phyloP scores from a whole-genome alignment of 2,797 vertebrate species.

The Coccyzus lansbergi region DNA sequence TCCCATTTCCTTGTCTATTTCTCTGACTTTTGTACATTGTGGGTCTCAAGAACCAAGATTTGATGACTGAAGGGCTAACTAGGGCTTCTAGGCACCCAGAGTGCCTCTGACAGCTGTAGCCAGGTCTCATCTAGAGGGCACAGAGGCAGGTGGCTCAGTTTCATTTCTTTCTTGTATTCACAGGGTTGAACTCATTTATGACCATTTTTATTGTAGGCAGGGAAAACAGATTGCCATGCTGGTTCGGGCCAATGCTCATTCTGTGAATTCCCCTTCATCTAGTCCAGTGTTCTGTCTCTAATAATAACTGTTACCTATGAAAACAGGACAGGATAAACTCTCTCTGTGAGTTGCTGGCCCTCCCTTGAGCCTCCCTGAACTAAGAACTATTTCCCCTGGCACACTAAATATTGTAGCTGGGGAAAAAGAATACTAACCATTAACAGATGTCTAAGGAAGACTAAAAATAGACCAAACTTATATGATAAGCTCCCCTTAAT shows the following conservation, averaged over 20 bases:
- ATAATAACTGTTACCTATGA: not conserved
- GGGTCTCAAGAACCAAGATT: not conserved
- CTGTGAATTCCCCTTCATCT: not conserved
- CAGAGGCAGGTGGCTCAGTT: not conserved
- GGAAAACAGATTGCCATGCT: not conserved
- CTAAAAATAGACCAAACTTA: not conserved
- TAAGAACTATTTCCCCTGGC: not conserved
- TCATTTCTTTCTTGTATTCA: not conserved
- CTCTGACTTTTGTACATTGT: not conserved
- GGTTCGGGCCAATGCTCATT: not conserved
- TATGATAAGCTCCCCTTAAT: not conserved
- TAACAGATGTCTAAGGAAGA: not conserved
- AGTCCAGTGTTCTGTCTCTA: not conserved
- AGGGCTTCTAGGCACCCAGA: not conserved
- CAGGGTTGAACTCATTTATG: not conserved
- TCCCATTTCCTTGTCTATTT: not conserved
- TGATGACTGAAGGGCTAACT: not conserved
- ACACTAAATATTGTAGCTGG: not conserved
- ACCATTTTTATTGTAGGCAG: not conserved
- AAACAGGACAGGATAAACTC: not conserved
- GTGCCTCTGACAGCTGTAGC: not conserved
- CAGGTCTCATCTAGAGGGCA: not conserved
- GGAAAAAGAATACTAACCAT: not conserved
- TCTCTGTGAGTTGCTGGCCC: not conserved
- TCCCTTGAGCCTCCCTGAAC: not conserved